Base-by-base conservation (phyloP, 2,113 vertebrate genomes). In the Gadus macrocephalus region DNA sequence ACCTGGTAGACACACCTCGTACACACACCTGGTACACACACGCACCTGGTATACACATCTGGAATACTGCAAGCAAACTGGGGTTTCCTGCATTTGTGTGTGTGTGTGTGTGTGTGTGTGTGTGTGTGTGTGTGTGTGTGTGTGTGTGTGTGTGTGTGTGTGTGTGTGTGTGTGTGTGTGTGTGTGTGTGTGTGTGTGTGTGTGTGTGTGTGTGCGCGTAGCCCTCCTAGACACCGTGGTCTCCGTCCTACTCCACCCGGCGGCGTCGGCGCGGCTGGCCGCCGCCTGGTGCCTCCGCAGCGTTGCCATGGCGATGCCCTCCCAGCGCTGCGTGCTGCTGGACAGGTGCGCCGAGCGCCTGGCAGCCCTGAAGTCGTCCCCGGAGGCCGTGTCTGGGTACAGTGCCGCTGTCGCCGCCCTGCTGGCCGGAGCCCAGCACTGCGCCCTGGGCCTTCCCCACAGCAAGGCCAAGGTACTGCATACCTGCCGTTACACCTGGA, bases 211-310 rank as follows among this genome's bases (percentile, higher is more conserved):
- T 69, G 62, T 17, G 19, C 12, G 55, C 74, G 64, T 70, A 98
- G 96, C 93, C 1, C 78, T 96, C 69, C 79, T 97, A 85, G 96
- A 98, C 83, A 91, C 88, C 2, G 91, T 96, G 20, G 73, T 93
- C 70, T 93, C 95, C 12, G 83, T 95, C 78, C 85, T 93, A 72
- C 78, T 93, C 38, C 95, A 98, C 70, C 93, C 94, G 15, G 92
- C 85, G 56, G 4, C 90, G 60, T 88, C 92, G 0, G 95, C 93
- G 16, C 92, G 91, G 5, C 87, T 98, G 67, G 91, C 93, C 2
- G 93, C 96, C 53, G 93, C 96, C 3, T 98, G 96, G 96, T 96
- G 95, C 67, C 85, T 98, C 58, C 95, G 88, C 75, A 96, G 94
- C 66, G 68, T 96, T 61, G 93, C 93, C 9, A 71, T 93, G 53